phyloP scores from a whole-genome alignment of 2,797 vertebrate species.

The Leucoraja ocellata region DNA sequence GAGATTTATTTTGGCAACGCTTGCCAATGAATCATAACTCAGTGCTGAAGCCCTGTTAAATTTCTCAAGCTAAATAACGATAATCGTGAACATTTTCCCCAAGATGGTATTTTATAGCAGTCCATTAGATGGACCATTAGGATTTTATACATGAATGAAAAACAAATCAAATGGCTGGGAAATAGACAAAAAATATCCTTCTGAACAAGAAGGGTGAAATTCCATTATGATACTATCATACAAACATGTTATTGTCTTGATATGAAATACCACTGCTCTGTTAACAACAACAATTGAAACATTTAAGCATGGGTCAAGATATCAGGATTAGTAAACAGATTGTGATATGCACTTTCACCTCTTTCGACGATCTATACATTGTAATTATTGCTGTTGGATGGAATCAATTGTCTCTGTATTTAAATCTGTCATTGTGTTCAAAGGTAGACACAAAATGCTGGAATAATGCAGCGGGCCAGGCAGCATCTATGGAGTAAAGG shows the following conservation, averaged over 20 bases:
- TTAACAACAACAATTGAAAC: neutral
- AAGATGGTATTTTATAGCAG: neutral
- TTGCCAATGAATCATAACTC: neutral
- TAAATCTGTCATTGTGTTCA: neutral
- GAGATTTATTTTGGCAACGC: slow-evolving; percentile 6
- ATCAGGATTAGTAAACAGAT: neutral
- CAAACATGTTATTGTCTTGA: neutral
- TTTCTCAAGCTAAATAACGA: neutral
- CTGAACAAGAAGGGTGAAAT: neutral
- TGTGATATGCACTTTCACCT: neutral
- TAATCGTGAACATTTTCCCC: neutral
- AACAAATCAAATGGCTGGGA: neutral
- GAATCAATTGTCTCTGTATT: neutral
- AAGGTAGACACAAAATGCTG: too few relatives aligned
- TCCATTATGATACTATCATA: neutral
- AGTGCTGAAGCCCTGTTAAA: neutral
- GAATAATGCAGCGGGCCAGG: too few relatives aligned
- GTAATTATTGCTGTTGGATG: neutral
- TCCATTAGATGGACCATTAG: neutral
- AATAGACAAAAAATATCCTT: neutral
- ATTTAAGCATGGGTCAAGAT: neutral
- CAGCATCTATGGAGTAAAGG: too few relatives aligned
- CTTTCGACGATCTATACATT: neutral
- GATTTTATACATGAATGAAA: neutral
- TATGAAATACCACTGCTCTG: neutral